Evolutionary conservation across 1,140 invertebrate genomes (phyloP).

Genomic region (Drosophila persimilis): DNA sequence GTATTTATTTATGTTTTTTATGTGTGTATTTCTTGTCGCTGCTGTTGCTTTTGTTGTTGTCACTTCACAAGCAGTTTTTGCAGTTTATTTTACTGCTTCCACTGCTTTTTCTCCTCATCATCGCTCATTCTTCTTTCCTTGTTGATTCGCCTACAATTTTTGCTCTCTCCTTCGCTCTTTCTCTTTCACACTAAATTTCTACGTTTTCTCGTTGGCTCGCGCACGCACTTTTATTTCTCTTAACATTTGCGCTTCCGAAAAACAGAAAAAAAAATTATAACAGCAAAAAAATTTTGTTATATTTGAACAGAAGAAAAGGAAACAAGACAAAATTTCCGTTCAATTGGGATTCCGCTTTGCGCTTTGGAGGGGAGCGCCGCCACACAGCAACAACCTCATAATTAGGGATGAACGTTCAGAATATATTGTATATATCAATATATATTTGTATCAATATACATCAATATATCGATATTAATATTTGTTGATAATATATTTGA

Average conservation of each 20-base stretch:
- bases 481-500: too few species aligned
- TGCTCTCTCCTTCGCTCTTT: not conserved
- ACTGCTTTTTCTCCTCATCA: constrained; percentile 56
- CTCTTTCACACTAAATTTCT: not conserved
- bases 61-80: constrained; percentile 61
- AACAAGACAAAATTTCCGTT: constrained; percentile 11
- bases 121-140: constrained; percentile 56
- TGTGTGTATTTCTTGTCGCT: constrained; percentile 25
- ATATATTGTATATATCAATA: too few species aligned
- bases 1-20: constrained; percentile 26
- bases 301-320: constrained; percentile 21
- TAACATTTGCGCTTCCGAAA: constrained; percentile 14
- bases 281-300: constrained; percentile 16
- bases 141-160: constrained; percentile 52
- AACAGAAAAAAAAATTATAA: constrained; percentile 21
- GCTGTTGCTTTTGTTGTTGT: constrained; percentile 40
- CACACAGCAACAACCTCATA: too few species aligned
- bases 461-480: too few species aligned
- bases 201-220: constrained; percentile 18
- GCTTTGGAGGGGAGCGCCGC: too few species aligned
- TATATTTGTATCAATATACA: too few species aligned
- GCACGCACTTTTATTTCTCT: constrained; percentile 33
- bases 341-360: too few species aligned
- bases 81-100: constrained; percentile 57
- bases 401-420: too few species aligned